phyloP scores from a whole-genome alignment of 2,113 vertebrate genomes.

The Hemicordylus capensis region DNA sequence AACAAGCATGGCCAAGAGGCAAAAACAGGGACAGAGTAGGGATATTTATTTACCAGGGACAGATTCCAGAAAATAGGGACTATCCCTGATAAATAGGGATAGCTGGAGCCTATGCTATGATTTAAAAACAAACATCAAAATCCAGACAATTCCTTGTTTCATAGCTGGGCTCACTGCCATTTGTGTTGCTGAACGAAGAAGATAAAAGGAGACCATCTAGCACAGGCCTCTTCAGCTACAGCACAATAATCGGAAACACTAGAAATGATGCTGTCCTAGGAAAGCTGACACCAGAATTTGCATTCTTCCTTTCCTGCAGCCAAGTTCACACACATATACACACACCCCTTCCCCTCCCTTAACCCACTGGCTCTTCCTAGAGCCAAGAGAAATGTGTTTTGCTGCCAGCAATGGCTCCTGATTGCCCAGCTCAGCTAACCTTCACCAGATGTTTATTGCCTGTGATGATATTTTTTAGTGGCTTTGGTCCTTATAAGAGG shows the following conservation, averaged over 20 bases:
- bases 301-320: conserved; percentile 37
- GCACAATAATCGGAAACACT: conserved; percentile 36
- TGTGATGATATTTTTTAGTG: conserved; percentile 53
- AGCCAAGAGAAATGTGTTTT: conserved; percentile 21
- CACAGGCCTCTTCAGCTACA: conserved; percentile 1
- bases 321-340: conserved; percentile 11
- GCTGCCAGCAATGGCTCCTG: conserved; percentile 60
- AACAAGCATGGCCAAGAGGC: too few relatives aligned
- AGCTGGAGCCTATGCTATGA: too few relatives aligned
- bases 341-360: not conserved
- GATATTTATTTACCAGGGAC: too few relatives aligned
- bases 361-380: conserved; percentile 41
- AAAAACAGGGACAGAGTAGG: too few relatives aligned
- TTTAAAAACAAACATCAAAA: too few relatives aligned
- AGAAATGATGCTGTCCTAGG: conserved; percentile 33
- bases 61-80: too few relatives aligned
- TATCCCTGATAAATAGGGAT: too few relatives aligned
- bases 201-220: conserved; percentile 10
- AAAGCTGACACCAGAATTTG: conserved; percentile 49
- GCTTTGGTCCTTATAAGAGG: conserved; percentile 25
- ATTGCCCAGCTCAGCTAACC: conserved; percentile 57
- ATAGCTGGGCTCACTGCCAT: conserved; percentile 3
- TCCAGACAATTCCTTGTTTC: not conserved
- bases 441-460: conserved; percentile 61
- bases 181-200: conserved; percentile 15